Evolutionary conservation across 2,113 vertebrate species (phyloP).

Genomic region (Otus sunia): DNA sequence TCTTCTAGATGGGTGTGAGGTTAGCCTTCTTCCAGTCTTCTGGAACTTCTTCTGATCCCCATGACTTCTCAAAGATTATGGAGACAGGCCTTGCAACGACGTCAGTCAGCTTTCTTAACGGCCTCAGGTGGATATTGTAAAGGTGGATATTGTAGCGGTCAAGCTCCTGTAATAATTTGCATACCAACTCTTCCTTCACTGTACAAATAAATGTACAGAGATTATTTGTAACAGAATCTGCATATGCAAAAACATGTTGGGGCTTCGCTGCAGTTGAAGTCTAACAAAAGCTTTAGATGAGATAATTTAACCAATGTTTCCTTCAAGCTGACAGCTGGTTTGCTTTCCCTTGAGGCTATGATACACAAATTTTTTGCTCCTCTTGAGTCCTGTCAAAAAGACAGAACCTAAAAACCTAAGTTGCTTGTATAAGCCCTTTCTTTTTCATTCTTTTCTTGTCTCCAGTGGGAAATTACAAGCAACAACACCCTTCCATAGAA

Average conservation of each 20-base stretch:
- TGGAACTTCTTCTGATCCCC: background rate
- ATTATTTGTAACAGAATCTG: background rate
- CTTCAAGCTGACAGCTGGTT: slow-evolving; percentile 17
- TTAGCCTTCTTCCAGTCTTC: too few relatives aligned
- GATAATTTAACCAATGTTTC: background rate
- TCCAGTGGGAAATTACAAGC: background rate
- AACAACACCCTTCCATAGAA: background rate
- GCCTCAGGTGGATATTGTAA: background rate
- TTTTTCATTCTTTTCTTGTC: background rate
- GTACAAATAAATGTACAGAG: background rate
- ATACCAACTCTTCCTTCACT: too few relatives aligned
- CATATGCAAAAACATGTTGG: background rate
- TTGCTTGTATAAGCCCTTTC: background rate
- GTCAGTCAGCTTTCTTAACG: background rate
- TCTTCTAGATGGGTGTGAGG: too few relatives aligned
- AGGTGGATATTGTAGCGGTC: too few relatives aligned
- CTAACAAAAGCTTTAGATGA: background rate
- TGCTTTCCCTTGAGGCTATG: slow-evolving; percentile 6
- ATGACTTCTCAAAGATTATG: background rate
- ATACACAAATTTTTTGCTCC: background rate
- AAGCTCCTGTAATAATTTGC: too few relatives aligned
- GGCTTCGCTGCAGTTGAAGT: background rate
- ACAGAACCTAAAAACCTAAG: background rate
- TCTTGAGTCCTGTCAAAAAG: background rate
- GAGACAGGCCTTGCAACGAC: background rate